phyloP scores from a whole-genome alignment of 2,113 vertebrate species.

The Pteropus alecto region DNA sequence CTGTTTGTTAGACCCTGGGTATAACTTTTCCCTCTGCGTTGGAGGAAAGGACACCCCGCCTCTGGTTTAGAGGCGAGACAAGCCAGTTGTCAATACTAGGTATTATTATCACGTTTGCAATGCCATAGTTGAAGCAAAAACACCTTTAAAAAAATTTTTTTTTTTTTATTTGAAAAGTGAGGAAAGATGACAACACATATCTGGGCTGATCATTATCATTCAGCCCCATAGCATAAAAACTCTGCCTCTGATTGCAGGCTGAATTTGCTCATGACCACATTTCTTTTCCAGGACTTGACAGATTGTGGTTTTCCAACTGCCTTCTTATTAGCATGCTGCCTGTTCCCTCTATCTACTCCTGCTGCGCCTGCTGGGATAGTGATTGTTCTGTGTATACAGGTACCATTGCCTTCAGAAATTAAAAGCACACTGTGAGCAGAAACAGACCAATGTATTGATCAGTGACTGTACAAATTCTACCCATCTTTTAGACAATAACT shows the following conservation, averaged over 20 bases:
- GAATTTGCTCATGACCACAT: not conserved
- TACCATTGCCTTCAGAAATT: constrained; percentile 16
- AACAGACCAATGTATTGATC: constrained; percentile 38
- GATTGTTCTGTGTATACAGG: constrained; percentile 38
- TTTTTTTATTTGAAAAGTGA: constrained; percentile 14
- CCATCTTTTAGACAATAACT: constrained; percentile 16
- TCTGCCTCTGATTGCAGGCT: constrained; percentile 4
- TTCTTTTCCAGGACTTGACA: constrained; percentile 14
- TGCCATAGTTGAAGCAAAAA: not conserved
- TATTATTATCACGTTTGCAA: not conserved
- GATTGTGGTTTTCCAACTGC: not conserved
- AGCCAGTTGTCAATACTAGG: not conserved
- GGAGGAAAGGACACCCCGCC: not conserved
- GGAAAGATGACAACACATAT: not conserved
- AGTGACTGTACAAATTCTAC: not conserved
- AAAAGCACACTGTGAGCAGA: not conserved
- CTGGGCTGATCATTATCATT: not conserved
- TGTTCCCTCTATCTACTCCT: not conserved
- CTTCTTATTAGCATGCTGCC: constrained; percentile 44
- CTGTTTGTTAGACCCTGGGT: not conserved
- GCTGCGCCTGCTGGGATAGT: constrained; percentile 2
- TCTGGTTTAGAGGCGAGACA: not conserved
- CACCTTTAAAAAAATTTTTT: not conserved
- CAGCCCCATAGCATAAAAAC: not conserved
- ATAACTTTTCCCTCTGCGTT: not conserved